Evolutionary conservation across 2,888 invertebrate species (phyloP).

Genomic region (Tenthredo scrophulariae): DNA sequence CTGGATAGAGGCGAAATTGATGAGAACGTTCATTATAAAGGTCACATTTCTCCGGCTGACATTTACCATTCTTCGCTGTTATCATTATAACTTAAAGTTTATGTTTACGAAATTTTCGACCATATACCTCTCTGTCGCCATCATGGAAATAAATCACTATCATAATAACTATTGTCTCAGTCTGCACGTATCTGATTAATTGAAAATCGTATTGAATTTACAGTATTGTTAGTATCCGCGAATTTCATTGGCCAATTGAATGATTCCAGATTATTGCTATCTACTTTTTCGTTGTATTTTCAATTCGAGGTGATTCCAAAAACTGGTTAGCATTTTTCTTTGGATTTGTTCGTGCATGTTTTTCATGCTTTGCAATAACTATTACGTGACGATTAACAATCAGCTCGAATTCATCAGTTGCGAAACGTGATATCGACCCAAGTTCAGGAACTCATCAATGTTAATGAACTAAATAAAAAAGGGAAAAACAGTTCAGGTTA

Average conservation of each 20-base stretch:
- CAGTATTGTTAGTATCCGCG: background rate
- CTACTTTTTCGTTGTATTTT: background rate
- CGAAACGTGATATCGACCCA: background rate
- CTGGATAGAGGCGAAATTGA: conserved; percentile 1
- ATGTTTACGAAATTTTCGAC: background rate
- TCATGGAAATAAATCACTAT: background rate
- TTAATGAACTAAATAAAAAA: background rate
- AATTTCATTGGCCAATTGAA: background rate
- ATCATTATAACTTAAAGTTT: background rate
- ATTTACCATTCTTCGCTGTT: conserved; percentile 6
- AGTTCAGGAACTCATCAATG: background rate
- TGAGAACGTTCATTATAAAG: conserved; percentile 2
- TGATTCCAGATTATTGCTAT: background rate
- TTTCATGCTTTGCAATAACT: background rate
- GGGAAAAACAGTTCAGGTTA: background rate
- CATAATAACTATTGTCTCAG: background rate
- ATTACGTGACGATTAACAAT: background rate
- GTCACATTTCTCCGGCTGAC: background rate
- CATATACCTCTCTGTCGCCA: background rate
- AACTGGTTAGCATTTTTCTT: background rate
- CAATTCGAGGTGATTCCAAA: background rate
- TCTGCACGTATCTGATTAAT: background rate
- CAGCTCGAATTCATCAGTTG: background rate
- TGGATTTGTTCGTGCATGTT: background rate
- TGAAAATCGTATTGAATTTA: background rate